phyloP scores from a whole-genome alignment of 2,113 vertebrate genomes.

The Columbina picui region DNA sequence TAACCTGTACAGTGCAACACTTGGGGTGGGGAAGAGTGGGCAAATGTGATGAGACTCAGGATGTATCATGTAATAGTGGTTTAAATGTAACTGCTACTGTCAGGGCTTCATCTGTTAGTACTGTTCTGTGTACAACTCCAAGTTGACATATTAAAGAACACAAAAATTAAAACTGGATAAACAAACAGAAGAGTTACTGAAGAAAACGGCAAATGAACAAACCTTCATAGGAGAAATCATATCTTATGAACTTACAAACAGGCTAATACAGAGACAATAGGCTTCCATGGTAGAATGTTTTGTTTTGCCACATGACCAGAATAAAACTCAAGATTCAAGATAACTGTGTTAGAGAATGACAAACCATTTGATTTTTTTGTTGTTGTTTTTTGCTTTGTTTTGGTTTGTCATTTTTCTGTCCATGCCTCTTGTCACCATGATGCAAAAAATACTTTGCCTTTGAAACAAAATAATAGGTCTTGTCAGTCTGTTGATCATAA shows the following conservation, averaged over 20 bases:
- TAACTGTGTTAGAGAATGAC: neutral
- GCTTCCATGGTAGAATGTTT: neutral
- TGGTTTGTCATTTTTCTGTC: neutral
- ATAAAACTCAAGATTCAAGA: neutral
- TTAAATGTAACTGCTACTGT: neutral
- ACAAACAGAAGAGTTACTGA: neutral
- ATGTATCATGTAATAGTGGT: neutral
- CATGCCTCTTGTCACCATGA: neutral
- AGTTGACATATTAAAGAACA: neutral
- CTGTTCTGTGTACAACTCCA: neutral
- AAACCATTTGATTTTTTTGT: neutral
- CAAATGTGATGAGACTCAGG: neutral
- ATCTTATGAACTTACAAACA: neutral
- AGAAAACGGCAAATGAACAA: neutral
- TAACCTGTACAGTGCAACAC: neutral
- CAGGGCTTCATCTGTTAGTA: neutral
- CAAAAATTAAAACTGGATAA: neutral
- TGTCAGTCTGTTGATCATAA: neutral
- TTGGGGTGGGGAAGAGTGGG: rapidly evolving
- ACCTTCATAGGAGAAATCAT: neutral
- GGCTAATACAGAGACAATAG: neutral
- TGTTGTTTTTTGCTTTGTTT: neutral
- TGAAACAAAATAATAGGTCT: neutral
- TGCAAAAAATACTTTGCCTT: neutral
- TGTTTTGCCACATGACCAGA: rapidly evolving